Evolutionary conservation across 64 coral and sea anemone species (phyloP).

Genomic region (Dendrophyllia cribrosa): DNA sequence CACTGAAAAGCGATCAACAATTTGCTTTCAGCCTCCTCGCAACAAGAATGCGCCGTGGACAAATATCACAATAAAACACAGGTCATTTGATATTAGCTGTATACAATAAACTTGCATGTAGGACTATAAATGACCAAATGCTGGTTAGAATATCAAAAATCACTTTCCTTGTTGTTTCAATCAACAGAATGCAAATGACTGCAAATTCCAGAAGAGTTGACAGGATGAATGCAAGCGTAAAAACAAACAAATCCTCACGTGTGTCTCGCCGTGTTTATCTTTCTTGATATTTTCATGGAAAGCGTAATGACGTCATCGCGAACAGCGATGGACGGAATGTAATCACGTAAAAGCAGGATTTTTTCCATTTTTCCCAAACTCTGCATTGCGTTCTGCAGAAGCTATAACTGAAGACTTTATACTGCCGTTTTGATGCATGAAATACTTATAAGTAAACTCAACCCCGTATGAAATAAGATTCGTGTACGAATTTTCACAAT

Average conservation of each 20-base stretch:
- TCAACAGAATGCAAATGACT: slow-evolving; percentile 16
- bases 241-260: slow-evolving; percentile 36
- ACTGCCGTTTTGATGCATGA: too few species aligned
- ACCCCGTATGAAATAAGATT: too few species aligned
- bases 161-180: slow-evolving; percentile 33
- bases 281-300: not conserved
- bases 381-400: too few species aligned
- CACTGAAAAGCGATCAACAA: not conserved
- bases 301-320: slow-evolving; percentile 1
- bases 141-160: not conserved
- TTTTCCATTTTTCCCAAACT: too few species aligned
- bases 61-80: not conserved
- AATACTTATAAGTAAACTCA: too few species aligned
- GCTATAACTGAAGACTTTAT: too few species aligned
- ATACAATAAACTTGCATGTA: not conserved
- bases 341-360: not conserved
- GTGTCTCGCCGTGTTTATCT: not conserved
- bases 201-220: not conserved
- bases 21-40: not conserved
- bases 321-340: not conserved
- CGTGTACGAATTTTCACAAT: too few species aligned
- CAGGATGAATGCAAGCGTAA: not conserved
- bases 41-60: not conserved
- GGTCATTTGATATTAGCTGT: not conserved
- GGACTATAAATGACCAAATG: not conserved